phyloP scores from a whole-genome alignment of 1,140 invertebrate genomes.

The Pristionchus pacificus region DNA sequence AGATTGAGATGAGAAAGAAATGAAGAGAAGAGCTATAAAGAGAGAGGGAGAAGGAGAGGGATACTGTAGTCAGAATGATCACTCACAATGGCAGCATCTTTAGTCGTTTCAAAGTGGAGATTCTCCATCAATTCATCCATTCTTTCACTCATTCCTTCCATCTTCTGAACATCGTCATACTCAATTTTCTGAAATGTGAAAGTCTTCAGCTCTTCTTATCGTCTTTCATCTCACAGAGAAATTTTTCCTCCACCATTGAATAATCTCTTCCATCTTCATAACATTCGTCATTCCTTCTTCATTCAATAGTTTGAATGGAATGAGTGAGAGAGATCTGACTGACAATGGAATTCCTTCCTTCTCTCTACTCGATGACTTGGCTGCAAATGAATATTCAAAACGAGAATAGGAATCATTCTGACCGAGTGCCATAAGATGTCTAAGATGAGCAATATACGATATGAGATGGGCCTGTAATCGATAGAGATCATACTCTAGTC shows the following conservation, averaged over 20 bases:
- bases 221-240: background rate
- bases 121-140: background rate
- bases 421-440: too few species aligned
- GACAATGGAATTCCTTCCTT: background rate
- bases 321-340: background rate
- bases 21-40: background rate
- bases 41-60: background rate
- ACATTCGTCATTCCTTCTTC: background rate
- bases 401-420: too few species aligned
- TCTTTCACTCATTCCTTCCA: background rate
- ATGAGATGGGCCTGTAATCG: background rate
- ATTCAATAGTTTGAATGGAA: too few species aligned
- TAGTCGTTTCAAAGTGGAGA: too few species aligned
- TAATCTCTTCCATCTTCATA: background rate
- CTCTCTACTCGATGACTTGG: background rate
- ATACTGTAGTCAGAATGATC: too few species aligned
- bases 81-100: too few species aligned
- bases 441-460: background rate
- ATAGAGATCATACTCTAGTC: too few species aligned
- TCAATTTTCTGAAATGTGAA: too few species aligned
- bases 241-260: background rate
- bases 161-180: background rate
- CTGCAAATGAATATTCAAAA: background rate
- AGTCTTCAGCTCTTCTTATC: background rate
- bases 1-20: background rate